Evolutionary conservation across 2,888 invertebrate species (phyloP).

Genomic region (Cephus runcator): DNA sequence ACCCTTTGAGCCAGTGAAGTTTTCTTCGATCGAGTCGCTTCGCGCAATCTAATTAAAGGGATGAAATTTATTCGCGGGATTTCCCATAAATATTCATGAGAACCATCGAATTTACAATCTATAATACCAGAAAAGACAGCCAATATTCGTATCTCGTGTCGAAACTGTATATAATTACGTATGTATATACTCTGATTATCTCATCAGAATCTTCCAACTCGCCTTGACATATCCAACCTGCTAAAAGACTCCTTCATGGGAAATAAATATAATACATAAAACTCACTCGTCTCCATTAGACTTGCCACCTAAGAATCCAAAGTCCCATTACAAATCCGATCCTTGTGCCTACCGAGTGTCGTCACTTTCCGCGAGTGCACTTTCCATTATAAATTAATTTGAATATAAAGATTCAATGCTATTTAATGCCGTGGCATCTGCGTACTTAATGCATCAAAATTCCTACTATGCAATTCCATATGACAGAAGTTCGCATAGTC

Average conservation of each 20-base stretch:
- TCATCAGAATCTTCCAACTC: background rate
- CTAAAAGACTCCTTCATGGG: background rate
- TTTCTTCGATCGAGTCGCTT: constrained; percentile 16
- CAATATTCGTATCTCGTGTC: background rate
- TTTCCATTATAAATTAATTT: background rate
- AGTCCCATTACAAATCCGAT: background rate
- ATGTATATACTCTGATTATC: background rate
- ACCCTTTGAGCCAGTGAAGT: constrained; percentile 8
- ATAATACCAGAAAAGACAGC: background rate
- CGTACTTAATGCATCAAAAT: background rate
- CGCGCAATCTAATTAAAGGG: constrained; percentile 19
- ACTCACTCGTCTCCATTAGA: background rate
- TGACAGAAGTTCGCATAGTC: background rate
- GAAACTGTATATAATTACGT: background rate
- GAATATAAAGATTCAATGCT: background rate
- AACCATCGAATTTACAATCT: background rate
- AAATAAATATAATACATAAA: background rate
- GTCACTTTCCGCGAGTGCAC: background rate
- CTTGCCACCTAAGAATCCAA: background rate
- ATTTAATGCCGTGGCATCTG: background rate
- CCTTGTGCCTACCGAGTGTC: background rate
- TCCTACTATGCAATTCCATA: background rate
- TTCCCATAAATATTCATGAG: constrained; percentile 21
- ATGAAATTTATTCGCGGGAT: constrained; percentile 16
- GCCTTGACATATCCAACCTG: background rate